These are phyloP conservation scores for Myrmophylax atrothorax DNA, from an alignment of 2,113 vertebrate species.

Conservation along the genomic window DNA sequence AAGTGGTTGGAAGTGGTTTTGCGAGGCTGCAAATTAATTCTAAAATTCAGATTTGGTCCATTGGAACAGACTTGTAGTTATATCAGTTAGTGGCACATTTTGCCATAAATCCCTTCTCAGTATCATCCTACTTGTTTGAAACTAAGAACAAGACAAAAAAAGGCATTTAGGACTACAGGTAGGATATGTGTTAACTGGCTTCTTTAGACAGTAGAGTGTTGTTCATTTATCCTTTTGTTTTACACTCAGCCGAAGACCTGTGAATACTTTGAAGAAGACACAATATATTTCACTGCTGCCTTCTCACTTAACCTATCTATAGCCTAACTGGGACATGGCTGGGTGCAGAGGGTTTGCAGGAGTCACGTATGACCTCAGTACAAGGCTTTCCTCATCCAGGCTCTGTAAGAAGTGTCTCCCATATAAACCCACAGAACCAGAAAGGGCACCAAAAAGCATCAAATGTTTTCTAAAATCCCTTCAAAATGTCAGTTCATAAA, in stretches of 20 bases:
- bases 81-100: not conserved
- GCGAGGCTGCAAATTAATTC: not conserved
- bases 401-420: not conserved
- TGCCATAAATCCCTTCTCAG: not conserved
- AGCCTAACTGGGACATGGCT: not conserved
- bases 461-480: not conserved
- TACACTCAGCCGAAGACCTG: not conserved
- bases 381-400: not conserved
- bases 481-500: not conserved
- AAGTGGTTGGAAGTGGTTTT: not conserved
- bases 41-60: not conserved
- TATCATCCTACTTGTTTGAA: not conserved
- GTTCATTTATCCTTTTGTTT: not conserved
- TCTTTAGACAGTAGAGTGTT: not conserved
- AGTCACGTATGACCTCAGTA: not conserved
- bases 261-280: not conserved
- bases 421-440: not conserved
- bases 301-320: not conserved
- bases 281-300: not conserved
- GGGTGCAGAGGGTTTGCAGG: not conserved
- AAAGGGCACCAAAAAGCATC: not conserved
- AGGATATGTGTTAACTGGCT: not conserved
- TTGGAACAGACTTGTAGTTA: not conserved
- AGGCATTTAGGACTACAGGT: not conserved
- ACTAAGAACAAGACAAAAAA: not conserved